Percentiles rank a stretch among this genome's conserved stretches.
These are phyloP conservation scores for Semnornis frantzii DNA, from an alignment of 2,113 vertebrate genomes.

Conservation along the genomic window DNA sequence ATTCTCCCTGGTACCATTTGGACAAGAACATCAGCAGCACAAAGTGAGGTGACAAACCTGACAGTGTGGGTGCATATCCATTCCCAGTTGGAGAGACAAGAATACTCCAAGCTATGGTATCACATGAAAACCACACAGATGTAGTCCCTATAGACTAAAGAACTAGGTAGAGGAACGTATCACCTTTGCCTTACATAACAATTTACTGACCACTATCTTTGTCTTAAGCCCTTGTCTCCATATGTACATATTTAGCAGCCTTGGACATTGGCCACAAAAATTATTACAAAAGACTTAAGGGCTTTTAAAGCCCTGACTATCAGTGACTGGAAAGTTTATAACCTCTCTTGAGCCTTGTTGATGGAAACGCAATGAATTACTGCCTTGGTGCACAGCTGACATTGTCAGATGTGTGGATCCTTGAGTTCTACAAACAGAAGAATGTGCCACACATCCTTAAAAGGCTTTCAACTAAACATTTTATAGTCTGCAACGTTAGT, in stretches of 20 bases:
- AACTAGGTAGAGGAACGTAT: not conserved
- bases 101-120: not conserved
- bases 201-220: not conserved
- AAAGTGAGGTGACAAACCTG: not conserved
- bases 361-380: constrained; percentile 6
- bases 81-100: not conserved
- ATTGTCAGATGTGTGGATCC: not conserved
- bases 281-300: not conserved
- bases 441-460: not conserved
- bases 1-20: not conserved
- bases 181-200: not conserved
- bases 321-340: constrained; percentile 5
- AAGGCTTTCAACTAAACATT: not conserved
- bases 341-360: not conserved
- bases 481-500: not conserved
- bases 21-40: not conserved
- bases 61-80: not conserved
- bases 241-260: not conserved
- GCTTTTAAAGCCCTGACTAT: not conserved
- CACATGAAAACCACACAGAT: not conserved
- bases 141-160: not conserved
- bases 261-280: not conserved
- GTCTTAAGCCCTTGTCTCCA: not conserved
- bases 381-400: not conserved
- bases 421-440: not conserved